Evolutionary conservation across 1,140 invertebrate genomes (phyloP).

Genomic region (Coptotermes formosanus): DNA sequence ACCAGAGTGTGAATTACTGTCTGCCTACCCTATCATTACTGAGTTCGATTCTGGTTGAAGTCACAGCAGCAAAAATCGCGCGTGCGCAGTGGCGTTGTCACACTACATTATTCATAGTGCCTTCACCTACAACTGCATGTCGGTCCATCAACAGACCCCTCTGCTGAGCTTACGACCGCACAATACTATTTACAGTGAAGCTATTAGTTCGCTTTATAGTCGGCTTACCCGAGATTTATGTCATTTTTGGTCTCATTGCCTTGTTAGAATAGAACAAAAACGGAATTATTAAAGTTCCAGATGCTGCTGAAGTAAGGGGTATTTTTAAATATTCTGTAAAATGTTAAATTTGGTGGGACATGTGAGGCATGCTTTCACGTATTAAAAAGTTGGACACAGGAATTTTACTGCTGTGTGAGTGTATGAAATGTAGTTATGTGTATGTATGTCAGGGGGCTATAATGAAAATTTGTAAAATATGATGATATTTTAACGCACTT

Average conservation of each 20-base stretch:
- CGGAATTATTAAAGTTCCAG: no score
- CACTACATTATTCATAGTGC: not conserved
- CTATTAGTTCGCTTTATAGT: not conserved
- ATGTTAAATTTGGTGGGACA: no score
- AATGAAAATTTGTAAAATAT: no score
- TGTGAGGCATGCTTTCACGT: no score
- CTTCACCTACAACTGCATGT: not conserved
- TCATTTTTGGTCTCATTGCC: not conserved
- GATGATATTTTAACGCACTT: no score
- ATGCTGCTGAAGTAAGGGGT: no score
- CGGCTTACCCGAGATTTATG: not conserved
- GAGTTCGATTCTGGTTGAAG: not conserved
- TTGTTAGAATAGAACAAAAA: not conserved
- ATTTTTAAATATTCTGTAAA: no score
- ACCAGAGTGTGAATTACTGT: not conserved
- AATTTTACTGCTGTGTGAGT: no score
- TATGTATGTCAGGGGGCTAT: no score
- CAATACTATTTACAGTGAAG: not conserved
- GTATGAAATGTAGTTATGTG: no score
- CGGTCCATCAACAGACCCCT: not conserved
- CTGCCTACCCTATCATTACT: not conserved
- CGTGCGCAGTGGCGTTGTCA: not conserved
- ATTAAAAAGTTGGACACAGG: no score
- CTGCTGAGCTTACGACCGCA: not conserved
- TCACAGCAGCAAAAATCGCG: not conserved